phyloP scores from a whole-genome alignment of 1,140 invertebrate species.

The Drosophila tani region DNA sequence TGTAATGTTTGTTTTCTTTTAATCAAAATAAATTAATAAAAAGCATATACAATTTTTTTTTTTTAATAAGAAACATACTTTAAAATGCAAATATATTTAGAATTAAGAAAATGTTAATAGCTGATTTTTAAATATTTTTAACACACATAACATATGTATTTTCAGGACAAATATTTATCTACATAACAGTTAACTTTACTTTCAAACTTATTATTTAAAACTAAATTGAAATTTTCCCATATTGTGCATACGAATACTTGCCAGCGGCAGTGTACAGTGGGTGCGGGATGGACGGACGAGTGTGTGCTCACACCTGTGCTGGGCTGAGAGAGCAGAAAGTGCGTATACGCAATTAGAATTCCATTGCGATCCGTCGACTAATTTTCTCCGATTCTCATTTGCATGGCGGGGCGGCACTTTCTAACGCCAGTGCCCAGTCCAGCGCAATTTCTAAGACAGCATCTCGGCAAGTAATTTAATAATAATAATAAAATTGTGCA shows the following conservation, averaged over 20 bases:
- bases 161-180: too few species aligned
- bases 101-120: too few species aligned
- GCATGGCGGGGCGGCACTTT: slow-evolving; percentile 41
- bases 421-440: slow-evolving; percentile 18
- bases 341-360: slow-evolving; percentile 58
- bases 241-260: neutral
- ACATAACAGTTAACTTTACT: too few species aligned
- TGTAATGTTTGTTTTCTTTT: too few species aligned
- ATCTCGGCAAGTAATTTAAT: slow-evolving; percentile 4
- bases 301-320: neutral
- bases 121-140: too few species aligned
- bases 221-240: neutral
- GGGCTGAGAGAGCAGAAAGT: slow-evolving; percentile 34
- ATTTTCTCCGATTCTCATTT: slow-evolving; percentile 53
- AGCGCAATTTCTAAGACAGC: slow-evolving; percentile 7
- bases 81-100: too few species aligned
- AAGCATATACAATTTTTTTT: too few species aligned
- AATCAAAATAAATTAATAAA: too few species aligned
- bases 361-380: slow-evolving; percentile 30
- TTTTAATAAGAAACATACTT: too few species aligned
- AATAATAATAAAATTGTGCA: slow-evolving; percentile 11
- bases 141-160: too few species aligned
- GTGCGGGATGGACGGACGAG: neutral
- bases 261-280: neutral
- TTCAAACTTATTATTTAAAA: too few species aligned